These are phyloP conservation scores for Rattus rattus DNA, from an alignment of 2,113 vertebrate genomes.

Conservation along the genomic window DNA sequence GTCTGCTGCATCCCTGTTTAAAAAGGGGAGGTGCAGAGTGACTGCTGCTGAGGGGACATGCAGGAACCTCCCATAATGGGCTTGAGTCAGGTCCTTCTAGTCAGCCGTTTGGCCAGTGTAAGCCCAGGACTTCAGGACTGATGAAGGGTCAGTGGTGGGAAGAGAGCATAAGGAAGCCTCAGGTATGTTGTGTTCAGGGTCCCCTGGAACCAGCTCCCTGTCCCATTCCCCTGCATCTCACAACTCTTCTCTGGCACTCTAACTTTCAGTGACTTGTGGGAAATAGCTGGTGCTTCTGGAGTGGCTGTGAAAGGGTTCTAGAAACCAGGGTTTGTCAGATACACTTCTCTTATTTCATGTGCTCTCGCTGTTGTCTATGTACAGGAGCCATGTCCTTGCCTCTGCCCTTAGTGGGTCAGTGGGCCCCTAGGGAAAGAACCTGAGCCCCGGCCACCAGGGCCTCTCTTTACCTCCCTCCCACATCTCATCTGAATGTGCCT, in stretches of 20 bases:
- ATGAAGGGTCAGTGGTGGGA: not conserved
- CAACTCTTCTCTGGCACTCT: not conserved
- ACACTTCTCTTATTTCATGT: not conserved
- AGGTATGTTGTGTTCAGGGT: not conserved
- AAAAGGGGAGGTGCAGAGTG: not conserved
- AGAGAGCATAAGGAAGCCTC: not conserved
- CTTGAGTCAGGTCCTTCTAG: not conserved
- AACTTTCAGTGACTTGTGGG: not conserved
- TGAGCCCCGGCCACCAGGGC: not conserved
- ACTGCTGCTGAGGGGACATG: not conserved
- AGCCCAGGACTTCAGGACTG: not conserved
- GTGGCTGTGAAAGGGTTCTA: not conserved
- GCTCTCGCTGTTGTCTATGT: not conserved
- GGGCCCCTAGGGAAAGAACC: not conserved
- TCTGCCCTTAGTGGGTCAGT: not conserved
- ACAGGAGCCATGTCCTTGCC: not conserved
- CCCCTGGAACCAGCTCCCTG: not conserved
- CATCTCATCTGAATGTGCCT: rapidly evolving
- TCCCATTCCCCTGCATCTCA: not conserved
- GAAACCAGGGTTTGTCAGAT: not conserved
- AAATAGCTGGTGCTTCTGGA: not conserved
- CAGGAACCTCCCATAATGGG: not conserved
- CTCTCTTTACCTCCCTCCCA: rapidly evolving
- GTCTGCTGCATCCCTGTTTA: not conserved
- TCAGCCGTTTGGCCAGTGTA: not conserved